phyloP scores from a whole-genome alignment of 2,113 vertebrate genomes.

The Dipodomys ordii region DNA sequence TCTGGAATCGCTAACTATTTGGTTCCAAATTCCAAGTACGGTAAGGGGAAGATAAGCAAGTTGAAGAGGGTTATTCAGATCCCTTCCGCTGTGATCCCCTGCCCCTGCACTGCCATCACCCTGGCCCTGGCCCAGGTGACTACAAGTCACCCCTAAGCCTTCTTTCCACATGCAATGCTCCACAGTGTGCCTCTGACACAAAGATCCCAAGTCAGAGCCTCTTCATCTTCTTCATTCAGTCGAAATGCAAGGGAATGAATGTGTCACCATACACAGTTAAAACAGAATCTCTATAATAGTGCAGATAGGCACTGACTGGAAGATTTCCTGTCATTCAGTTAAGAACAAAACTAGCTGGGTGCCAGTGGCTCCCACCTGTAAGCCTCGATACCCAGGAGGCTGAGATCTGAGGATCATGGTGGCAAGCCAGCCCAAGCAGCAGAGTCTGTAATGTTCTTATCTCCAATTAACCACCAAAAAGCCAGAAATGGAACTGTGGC shows the following conservation, averaged over 20 bases:
- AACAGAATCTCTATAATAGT: neutral
- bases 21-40: neutral
- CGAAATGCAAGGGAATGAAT: neutral
- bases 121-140: too few relatives aligned
- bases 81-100: too few relatives aligned
- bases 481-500: too few relatives aligned
- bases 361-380: too few relatives aligned
- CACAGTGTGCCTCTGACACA: neutral
- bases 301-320: neutral
- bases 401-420: too few relatives aligned
- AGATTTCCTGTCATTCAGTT: neutral
- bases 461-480: too few relatives aligned
- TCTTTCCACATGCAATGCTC: too few relatives aligned
- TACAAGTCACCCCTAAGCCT: neutral
- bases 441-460: too few relatives aligned
- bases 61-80: neutral
- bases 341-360: neutral
- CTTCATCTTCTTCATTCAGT: neutral
- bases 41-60: neutral
- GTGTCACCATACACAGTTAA: neutral
- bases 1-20: neutral
- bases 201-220: neutral
- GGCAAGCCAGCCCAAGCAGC: too few relatives aligned
- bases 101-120: too few relatives aligned
- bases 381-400: too few relatives aligned